These are phyloP conservation scores for Lordiphosa collinella DNA, from an alignment of 1,140 invertebrate species.

Conservation along the genomic window DNA sequence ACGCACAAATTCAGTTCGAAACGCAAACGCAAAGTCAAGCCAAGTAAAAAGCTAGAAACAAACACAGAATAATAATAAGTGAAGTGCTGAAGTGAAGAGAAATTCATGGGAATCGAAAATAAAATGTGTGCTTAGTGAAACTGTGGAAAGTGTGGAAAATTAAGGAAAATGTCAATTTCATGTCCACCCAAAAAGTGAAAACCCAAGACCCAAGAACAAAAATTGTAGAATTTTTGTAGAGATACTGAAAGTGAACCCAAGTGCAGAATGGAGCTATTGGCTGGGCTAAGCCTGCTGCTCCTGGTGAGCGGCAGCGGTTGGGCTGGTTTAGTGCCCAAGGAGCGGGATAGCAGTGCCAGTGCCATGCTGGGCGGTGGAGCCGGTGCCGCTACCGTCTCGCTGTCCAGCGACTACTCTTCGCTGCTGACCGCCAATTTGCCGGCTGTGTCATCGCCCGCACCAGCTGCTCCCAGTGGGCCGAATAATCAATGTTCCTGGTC, in stretches of 20 bases:
- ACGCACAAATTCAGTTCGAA: constrained; percentile 43
- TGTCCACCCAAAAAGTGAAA: constrained; percentile 42
- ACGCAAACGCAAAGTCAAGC: constrained; percentile 25
- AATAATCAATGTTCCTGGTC: constrained; percentile 82
- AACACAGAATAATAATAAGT: constrained; percentile 8
- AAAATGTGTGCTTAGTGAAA: constrained; percentile 43
- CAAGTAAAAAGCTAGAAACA: constrained; percentile 5
- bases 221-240: constrained; percentile 1
- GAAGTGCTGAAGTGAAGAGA: constrained; percentile 12
- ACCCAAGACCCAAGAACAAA: constrained; percentile 4
- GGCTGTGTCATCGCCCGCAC: constrained; percentile 14
- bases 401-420: constrained; percentile 54
- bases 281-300: constrained; percentile 16
- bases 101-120: constrained; percentile 18
- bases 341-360: constrained; percentile 39
- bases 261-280: constrained; percentile 26
- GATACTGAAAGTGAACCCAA: constrained; percentile 1
- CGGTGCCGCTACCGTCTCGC: constrained; percentile 46
- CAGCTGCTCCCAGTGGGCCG: constrained; percentile 35
- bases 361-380: constrained; percentile 54
- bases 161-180: constrained; percentile 52
- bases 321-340: constrained; percentile 36
- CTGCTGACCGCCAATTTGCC: constrained; percentile 28
- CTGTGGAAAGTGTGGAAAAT: constrained; percentile 11
- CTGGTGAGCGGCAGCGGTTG: constrained; percentile 2